Base-by-base conservation (phyloP, 2,797 vertebrate genomes). In the Simalia tracyae region DNA sequence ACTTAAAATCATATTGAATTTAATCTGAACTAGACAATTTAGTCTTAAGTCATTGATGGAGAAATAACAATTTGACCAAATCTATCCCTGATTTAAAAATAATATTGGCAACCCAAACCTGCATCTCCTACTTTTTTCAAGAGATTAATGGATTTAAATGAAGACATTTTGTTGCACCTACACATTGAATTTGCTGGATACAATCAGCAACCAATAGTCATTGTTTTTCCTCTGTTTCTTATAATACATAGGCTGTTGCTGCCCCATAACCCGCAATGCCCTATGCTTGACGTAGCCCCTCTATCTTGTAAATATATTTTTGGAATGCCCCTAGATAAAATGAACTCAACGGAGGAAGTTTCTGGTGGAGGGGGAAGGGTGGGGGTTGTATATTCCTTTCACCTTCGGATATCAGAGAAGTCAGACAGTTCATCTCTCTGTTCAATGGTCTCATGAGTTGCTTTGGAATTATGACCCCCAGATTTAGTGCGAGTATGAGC, bases 261-360 rank as follows among this genome's bases (percentile, higher is more conserved):
- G 96, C 96, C 94, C 94, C 93, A 94, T 96, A 97, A 98, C 98
- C 98, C 97, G 98, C 97, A 98, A 98, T 96, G 97, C 98, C 98
- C 98, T 98, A 98, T 97, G 98, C 97, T 96, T 94, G 98, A 98
- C 97, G 98, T 98, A 98, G 98, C 95, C 89, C 98, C 98, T 98
- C 97, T 97, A 98, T 98, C 98, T 98, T 98, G 98, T 98, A 98
- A 98, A 98, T 98, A 98, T 98, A 98, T 60, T 50, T 24, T 98
- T 99, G 99, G 99, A 99, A 99, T 99, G 99, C 99, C 98, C 98
- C 97, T 95, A 97, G 97, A 96, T 97, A 91, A 98, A 98, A 98
- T 98, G 97, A 96, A 97, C 93, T 93, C 96, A 85, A 88, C n/a
- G 92, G 95, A 97, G 95, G 94, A 96, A 95, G 95, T 92, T 95